Base-by-base conservation (phyloP, 2,113 vertebrate species). In the Oreochromis niloticus region DNA sequence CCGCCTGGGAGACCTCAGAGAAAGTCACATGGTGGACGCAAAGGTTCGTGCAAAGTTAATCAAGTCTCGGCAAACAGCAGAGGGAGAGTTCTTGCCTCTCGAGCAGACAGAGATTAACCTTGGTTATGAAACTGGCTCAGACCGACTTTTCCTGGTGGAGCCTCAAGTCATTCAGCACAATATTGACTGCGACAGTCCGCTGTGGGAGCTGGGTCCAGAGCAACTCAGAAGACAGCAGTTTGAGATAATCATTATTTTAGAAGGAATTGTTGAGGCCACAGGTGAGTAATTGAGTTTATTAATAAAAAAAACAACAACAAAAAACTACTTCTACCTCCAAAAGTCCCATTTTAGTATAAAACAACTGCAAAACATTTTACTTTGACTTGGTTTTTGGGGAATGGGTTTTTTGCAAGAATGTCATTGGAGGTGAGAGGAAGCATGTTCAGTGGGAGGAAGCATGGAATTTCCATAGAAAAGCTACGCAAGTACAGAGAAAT, bases 181-280 rank as follows among this genome's bases (percentile, higher is more conserved):
- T 82, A 97, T 96, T 85, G 93, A 95, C 39, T 56, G 22, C 4
- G 94, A 32, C 85, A 97, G 97, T 87, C 96, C 96, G 1, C 97
- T 97, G 90, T 97, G 96, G 96, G 95, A 97, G 48, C 81, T 96
- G 92, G 95, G 94, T 0, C 95, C 96, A 0, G 93, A 96, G 66
- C 92, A 95, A 0, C 82, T 97, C 59, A 90, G 85, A 57, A 80
- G 90, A n/a, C 96, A 97, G 17, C 95, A 97, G 89, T 97, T 97
- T 2, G 96, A 97, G 56, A 96, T 97, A 56, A 96, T 97, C 10
- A 66, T 97, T 32, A 97, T 97, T 87, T 94, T 97, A 1, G 96
- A 97, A 85, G 97, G 97, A 63, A 97, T 96, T 0, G 95, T 97
- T 84, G 97, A 97, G 88, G 96, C 96, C 86, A 97, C 96, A 88